Conservation (phyloP, 2,888 invertebrate genomes). For the Acleris emargana region DNA sequence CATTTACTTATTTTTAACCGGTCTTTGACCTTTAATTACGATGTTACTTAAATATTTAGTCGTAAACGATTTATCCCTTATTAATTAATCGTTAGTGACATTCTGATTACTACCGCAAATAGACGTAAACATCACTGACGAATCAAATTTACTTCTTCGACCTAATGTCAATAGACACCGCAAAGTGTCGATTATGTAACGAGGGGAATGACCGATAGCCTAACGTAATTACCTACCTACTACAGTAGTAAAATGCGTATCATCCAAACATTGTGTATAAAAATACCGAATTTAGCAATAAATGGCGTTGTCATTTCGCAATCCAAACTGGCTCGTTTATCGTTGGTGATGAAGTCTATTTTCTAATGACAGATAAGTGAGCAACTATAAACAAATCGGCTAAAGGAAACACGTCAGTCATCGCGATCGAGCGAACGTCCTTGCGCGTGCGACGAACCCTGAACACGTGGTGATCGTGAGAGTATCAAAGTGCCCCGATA, state of each 20-base stretch:
- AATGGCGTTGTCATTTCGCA: neutral
- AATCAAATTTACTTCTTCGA: slow-evolving; percentile 21
- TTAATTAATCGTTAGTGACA: no score
- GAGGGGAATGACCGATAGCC: slow-evolving; percentile 54
- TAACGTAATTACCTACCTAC: slow-evolving; percentile 43
- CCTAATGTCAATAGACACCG: slow-evolving; percentile 20
- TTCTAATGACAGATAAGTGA: slow-evolving; percentile 9
- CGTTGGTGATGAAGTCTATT: slow-evolving; percentile 12
- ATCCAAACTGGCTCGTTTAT: slow-evolving; percentile 12
- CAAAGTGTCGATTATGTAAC: slow-evolving; percentile 28
- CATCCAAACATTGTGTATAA: slow-evolving; percentile 17
- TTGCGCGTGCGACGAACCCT: slow-evolving; percentile 75
- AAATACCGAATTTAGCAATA: neutral
- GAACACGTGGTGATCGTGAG: slow-evolving; percentile 52
- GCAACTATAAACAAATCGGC: slow-evolving; percentile 17
- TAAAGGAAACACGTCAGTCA: slow-evolving; percentile 45
- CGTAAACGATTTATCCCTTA: no score
- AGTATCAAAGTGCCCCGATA: slow-evolving; percentile 52
- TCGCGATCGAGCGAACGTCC: slow-evolving; percentile 61
- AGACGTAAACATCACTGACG: neutral
- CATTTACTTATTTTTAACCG: no score
- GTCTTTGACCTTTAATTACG: no score
- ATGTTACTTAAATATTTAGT: no score
- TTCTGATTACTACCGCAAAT: no score
- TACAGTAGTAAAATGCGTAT: slow-evolving; percentile 30